Conservation (phyloP, 2,888 invertebrate species). For the Marasmarcha lunaedactyla region DNA sequence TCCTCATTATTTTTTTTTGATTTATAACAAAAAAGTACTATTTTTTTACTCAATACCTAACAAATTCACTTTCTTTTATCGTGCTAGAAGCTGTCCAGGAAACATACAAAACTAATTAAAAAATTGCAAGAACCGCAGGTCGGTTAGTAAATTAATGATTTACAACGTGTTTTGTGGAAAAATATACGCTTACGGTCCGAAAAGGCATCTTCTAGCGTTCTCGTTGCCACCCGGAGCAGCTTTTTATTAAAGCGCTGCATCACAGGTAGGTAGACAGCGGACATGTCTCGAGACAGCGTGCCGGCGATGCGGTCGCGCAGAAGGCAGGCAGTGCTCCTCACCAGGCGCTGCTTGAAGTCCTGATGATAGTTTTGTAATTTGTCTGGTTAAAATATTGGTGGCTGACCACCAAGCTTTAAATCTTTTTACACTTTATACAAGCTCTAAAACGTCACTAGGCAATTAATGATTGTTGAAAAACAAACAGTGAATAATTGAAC, state of each 20-base stretch:
- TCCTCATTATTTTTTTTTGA: too few species aligned
- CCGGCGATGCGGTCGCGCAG: constrained; percentile 29
- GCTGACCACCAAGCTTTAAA: not conserved
- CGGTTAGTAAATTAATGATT: too few species aligned
- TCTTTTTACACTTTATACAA: not conserved
- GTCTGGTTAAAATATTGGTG: not conserved
- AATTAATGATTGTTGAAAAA: too few species aligned
- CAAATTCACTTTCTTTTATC: too few species aligned
- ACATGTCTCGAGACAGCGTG: constrained; percentile 30
- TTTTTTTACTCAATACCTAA: too few species aligned
- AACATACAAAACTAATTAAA: too few species aligned
- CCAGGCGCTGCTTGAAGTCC: constrained; percentile 38
- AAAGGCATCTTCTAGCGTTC: constrained; percentile 33
- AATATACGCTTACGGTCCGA: constrained; percentile 34
- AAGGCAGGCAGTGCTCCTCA: constrained; percentile 31
- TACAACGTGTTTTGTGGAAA: too few species aligned
- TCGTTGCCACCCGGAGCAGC: constrained; percentile 29
- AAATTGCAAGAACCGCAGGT: too few species aligned
- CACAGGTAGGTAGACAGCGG: constrained; percentile 32
- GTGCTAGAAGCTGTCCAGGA: too few species aligned
- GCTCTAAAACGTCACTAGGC: too few species aligned
- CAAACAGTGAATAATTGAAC: too few species aligned
- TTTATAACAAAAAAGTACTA: too few species aligned
- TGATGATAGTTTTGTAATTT: constrained; percentile 14
- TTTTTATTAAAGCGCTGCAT: constrained; percentile 37